Percentiles rank a stretch among this genome's conserved stretches.
These are phyloP conservation scores for Mylabris phalerata DNA, from an alignment of 1,140 invertebrate genomes.

Conservation along the genomic window DNA sequence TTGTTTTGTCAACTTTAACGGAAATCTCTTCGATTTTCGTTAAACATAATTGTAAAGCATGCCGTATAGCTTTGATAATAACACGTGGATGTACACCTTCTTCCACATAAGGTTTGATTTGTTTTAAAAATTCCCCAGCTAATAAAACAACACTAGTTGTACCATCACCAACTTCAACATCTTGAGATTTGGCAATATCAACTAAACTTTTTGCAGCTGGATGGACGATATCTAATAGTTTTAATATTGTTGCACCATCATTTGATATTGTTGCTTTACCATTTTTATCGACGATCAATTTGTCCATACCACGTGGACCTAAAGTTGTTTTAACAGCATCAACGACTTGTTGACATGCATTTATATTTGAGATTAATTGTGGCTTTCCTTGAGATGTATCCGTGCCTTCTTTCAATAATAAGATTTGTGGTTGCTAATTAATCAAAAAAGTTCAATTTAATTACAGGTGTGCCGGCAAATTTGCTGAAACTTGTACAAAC, in stretches of 20 bases:
- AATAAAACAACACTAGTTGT: constrained; percentile 95
- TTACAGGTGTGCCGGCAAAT: neutral
- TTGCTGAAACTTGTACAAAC: too few species aligned
- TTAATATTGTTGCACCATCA: constrained; percentile 98
- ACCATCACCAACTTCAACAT: constrained; percentile 98
- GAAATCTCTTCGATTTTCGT: constrained; percentile 82
- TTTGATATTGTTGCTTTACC: constrained; percentile 97
- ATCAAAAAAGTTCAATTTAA: neutral
- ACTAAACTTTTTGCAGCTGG: constrained; percentile 96
- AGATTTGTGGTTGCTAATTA: constrained; percentile 90
- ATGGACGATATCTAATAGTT: constrained; percentile 94
- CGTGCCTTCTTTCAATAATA: constrained; percentile 96
- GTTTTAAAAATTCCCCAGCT: constrained; percentile 92
- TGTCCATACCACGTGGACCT: constrained; percentile 98
- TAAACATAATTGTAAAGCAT: constrained; percentile 71
- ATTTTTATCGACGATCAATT: constrained; percentile 86
- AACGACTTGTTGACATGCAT: constrained; percentile 94
- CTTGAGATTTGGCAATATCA: constrained; percentile 98
- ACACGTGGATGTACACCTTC: constrained; percentile 95
- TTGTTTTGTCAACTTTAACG: constrained; percentile 61
- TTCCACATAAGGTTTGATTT: constrained; percentile 92
- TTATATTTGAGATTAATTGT: constrained; percentile 97
- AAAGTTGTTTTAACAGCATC: constrained; percentile 94
- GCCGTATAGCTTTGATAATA: constrained; percentile 81
- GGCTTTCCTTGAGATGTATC: constrained; percentile 93